Conservation (phyloP, 2,888 invertebrate genomes). For the Sphinx pinastri region DNA sequence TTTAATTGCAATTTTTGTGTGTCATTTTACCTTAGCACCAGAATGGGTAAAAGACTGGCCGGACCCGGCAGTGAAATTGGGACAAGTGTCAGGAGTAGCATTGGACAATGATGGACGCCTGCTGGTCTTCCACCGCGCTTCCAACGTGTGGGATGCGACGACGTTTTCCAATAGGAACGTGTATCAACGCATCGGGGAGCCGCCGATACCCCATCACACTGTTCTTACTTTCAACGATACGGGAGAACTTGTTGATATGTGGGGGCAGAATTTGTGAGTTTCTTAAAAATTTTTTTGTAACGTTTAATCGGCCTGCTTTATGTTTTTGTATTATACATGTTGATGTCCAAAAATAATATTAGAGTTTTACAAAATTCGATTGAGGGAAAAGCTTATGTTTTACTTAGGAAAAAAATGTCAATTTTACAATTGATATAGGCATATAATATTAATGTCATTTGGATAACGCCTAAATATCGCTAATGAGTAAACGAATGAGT, state of each 20-base stretch:
- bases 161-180: constrained; percentile 85
- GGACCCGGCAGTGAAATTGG: constrained; percentile 77
- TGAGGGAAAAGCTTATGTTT: too few relatives aligned
- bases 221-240: constrained; percentile 86
- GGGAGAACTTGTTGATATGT: constrained; percentile 85
- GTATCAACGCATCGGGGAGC: constrained; percentile 78
- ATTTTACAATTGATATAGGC: too few relatives aligned
- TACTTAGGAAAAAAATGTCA: too few relatives aligned
- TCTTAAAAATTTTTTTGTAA: background rate
- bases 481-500: too few relatives aligned
- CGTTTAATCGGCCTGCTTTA: background rate
- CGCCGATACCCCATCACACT: constrained; percentile 86
- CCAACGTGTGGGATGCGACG: constrained; percentile 84
- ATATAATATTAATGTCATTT: too few relatives aligned
- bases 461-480: too few relatives aligned
- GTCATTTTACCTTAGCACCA: constrained; percentile 65
- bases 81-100: constrained; percentile 92
- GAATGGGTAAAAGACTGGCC: constrained; percentile 85
- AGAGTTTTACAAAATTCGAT: too few relatives aligned
- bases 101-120: constrained; percentile 89
- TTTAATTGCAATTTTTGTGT: background rate
- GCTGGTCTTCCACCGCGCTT: constrained; percentile 92
- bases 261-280: constrained; percentile 88
- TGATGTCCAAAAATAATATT: too few relatives aligned
- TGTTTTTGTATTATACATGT: background rate